Evolutionary conservation across 1,140 invertebrate species (phyloP).

Genomic region (Reticulitermes speratus): DNA sequence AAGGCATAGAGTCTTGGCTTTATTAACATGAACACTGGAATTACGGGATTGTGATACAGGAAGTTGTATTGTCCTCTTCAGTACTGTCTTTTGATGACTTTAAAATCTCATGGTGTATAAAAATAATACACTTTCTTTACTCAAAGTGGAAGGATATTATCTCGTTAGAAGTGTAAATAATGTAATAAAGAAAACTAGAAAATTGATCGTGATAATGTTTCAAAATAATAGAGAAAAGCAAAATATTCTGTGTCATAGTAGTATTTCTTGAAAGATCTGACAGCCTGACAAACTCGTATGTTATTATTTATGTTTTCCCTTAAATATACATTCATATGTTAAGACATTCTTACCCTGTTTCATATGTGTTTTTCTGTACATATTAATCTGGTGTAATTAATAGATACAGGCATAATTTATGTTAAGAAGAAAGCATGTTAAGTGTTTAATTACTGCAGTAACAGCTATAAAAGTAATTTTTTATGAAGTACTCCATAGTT

Average conservation of each 20-base stretch:
- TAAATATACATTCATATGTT: no score
- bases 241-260: not conserved
- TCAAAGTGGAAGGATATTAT: not conserved
- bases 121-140: not conserved
- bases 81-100: not conserved
- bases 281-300: no score
- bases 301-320: no score
- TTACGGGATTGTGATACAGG: not conserved
- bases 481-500: not conserved
- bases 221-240: not conserved
- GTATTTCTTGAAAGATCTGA: not conserved
- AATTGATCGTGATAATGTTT: no score
- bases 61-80: not conserved
- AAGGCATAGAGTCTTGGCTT: not conserved
- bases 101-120: not conserved
- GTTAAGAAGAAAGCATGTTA: not conserved
- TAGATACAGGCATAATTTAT: not conserved
- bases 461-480: not conserved
- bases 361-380: not conserved
- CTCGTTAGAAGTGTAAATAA: no score
- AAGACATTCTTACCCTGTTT: not conserved
- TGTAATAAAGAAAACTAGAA: no score
- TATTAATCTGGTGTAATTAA: not conserved
- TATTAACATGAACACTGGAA: not conserved
- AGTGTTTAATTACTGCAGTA: not conserved